Base-by-base conservation (phyloP, 2,888 invertebrate genomes). In the Keiferia lycopersicella region DNA sequence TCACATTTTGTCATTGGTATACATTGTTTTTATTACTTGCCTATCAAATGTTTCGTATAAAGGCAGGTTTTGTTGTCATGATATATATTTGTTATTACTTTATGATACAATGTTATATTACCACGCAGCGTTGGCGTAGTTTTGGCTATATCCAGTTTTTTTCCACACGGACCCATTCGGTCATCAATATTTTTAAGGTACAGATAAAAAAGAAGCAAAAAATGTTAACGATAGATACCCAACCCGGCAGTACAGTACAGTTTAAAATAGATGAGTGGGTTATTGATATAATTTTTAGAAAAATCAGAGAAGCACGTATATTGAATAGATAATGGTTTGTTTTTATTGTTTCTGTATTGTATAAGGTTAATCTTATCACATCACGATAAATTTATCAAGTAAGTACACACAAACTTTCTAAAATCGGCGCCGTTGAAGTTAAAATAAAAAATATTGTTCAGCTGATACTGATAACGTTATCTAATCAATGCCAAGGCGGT, bases 401-500 rank as follows among this genome's bases (percentile, higher is more conserved):
- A n/a, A 48, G 48, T 8, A 11, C 8, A 11, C 14, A 14, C 16
- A 11, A 45, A 45, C 45, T 45, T 45, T 45, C 6, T 4, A n/a
- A 45, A 45, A 45, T 45, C n/a, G 45, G 41, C 41, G 2, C 14
- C 0, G n/a, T 14, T 41, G 8, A 41, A 41, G 41, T 14, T 3
- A 26, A 26, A 26, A 26, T 6, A 2, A 26, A 26, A 26, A 26
- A 4, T 45, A 45, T 14, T 26, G 64, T 68, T 7, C 16, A 45
- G 16, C 45, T 62, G 64, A 63, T 65, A 66, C 50, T 62, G 62
- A 62, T 53, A 66, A 66, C 61, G 68, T 69, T 68, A 71, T 70
- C 70, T 72, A 71, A 71, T 71, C 69, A 64, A 65, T 63, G 65
- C 61, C 61, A 64, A 66, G 64, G 66, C 51, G 30, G 56, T 39